Base-by-base conservation (phyloP, 2,113 vertebrate genomes). In the Oryzias javanicus region DNA sequence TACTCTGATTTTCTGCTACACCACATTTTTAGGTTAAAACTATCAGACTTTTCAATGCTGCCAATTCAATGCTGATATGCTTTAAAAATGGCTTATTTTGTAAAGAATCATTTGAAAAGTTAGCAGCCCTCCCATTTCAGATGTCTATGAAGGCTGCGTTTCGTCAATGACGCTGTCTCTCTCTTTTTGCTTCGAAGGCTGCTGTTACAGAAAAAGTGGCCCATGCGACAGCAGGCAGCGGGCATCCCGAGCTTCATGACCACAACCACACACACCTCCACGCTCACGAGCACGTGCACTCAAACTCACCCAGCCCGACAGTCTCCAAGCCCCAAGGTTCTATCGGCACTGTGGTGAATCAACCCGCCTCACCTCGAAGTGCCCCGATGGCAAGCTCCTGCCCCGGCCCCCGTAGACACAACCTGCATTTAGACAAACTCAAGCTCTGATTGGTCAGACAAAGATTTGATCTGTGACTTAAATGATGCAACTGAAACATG, bases 231-330 rank as follows among this genome's bases (percentile, higher is more conserved):
- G 74, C 70, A 55, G 67, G 20, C 14, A n/a, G 40, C 0, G 67
- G 41, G 1, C 77, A 80, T 56, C 16, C 40, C 3, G 77, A 1
- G 18, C 69, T 49, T 27, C 77, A 82, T 20, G 67, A 59, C 13
- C 20, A 63, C 63, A 76, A 76, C 62, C 81, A 85, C 67, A 80
- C 76, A 45, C 76, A 84, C 58, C 71, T 82, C 49, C 78, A 86
- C 25, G 50, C 78, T 6, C 73, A 79, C 5, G 81, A 84, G 48
- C 80, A 81, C 40, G 15, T 2, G 1, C 74, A 81, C 52, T 54
- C 72, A 4, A 50, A 8, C 42, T 13, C 65, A 8, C 40, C 62
- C 20, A 40, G 49, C 58, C 7, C 76, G 15, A 24, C 22, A 1
- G 45, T n/a, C 18, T 35, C 77, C 17, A n/a, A 1, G 29, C 40